Percentiles rank a stretch among this genome's conserved stretches.
Evolutionary conservation across 2,888 invertebrate species (phyloP).

Genomic region (Anthrax anthrax): DNA sequence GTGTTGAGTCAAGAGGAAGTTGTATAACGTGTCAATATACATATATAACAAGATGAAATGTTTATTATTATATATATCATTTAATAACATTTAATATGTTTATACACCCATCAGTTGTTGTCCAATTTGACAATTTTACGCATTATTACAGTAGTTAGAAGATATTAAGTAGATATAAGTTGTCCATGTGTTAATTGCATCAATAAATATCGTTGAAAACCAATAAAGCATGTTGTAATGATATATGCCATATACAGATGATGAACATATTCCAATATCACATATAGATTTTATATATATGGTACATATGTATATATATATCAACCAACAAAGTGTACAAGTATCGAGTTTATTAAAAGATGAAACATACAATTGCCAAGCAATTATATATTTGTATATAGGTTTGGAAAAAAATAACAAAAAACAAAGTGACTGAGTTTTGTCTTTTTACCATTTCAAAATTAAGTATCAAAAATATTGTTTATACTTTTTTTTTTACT

Average conservation of each 20-base stretch:
- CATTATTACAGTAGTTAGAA: too few species aligned
- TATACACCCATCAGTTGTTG: background rate
- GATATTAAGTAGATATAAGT: too few species aligned
- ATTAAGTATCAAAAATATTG: background rate
- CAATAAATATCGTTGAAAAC: slow-evolving; percentile 2
- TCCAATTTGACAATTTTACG: too few species aligned
- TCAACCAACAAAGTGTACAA: background rate
- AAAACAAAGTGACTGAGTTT: slow-evolving; percentile 11
- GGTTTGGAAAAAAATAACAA: slow-evolving; percentile 10
- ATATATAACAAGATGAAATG: too few species aligned
- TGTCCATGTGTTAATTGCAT: slow-evolving; percentile 3
- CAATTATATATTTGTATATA: too few species aligned
- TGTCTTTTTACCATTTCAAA: slow-evolving; percentile 4
- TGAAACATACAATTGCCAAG: too few species aligned
- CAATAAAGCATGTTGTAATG: slow-evolving; percentile 5
- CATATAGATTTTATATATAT: too few species aligned
- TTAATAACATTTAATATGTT: background rate
- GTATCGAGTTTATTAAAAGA: background rate
- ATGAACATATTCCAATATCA: background rate
- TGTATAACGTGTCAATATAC: too few species aligned
- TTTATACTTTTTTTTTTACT: background rate
- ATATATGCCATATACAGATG: background rate
- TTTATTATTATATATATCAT: background rate
- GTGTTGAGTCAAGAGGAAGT: slow-evolving; percentile 10
- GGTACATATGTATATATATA: too few species aligned